A percentile compares a stretch with the other conserved stretches of the same genome.
phyloP scores from a whole-genome alignment of 64 coral and sea anemone genomes.

The Pocillopora damicornis region DNA sequence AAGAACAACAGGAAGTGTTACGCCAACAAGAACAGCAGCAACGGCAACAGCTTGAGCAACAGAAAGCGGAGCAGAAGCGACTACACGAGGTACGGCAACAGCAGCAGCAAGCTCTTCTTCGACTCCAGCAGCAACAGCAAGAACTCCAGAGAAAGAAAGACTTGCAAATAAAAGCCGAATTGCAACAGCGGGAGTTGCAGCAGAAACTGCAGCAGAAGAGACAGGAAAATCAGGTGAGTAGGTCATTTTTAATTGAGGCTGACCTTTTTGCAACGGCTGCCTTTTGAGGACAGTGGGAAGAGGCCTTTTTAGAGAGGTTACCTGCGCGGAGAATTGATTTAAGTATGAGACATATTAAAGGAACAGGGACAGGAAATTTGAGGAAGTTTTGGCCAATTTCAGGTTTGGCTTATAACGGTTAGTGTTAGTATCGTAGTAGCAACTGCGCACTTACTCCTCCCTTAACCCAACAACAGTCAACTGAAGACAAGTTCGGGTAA shows the following conservation, averaged over 20 bases:
- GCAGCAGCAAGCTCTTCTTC: constrained; percentile 74
- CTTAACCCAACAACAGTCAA: no score
- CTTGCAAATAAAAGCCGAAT: constrained; percentile 34
- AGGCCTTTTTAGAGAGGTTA: no score
- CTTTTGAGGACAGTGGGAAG: no score
- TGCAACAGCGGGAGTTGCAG: constrained; percentile 77
- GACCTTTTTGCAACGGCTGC: no score
- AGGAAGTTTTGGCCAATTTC: no score
- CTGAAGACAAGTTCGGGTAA: no score
- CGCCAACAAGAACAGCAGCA: constrained; percentile 52
- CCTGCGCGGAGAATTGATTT: no score
- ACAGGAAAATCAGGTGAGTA: constrained; percentile 51
- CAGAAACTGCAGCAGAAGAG: constrained; percentile 89
- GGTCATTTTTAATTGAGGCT: background rate
- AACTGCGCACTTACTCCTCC: no score
- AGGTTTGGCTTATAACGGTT: no score
- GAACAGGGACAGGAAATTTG: no score
- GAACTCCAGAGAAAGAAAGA: constrained; percentile 63
- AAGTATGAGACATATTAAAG: no score
- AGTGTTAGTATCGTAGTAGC: no score
- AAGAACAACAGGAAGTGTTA: constrained; percentile 54
- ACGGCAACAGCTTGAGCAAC: constrained; percentile 41
- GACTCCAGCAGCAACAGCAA: constrained; percentile 85
- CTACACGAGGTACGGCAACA: constrained; percentile 53
- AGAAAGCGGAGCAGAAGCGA: constrained; percentile 61